Percentiles rank a stretch among this genome's conserved stretches.
These are phyloP conservation scores for Phataginus tetradactyla DNA, from an alignment of 2,797 vertebrate species.

Conservation along the genomic window DNA sequence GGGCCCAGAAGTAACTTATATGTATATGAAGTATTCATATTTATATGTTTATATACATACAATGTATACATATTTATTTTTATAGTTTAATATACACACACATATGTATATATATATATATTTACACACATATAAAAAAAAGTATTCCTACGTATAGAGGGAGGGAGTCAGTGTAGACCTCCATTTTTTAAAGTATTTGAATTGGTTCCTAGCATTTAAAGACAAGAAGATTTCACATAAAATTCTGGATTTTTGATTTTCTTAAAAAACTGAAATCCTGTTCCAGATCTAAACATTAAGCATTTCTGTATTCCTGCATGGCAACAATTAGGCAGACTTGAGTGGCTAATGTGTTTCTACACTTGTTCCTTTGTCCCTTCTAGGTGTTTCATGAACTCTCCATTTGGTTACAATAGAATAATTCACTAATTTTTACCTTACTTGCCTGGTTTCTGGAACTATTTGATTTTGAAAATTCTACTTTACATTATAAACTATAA, in stretches of 20 bases:
- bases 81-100: neutral
- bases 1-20: neutral
- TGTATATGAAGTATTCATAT: neutral
- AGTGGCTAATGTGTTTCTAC: neutral
- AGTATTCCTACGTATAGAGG: neutral
- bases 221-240: neutral
- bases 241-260: neutral
- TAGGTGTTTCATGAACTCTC: neutral
- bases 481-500: neutral
- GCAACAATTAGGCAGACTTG: neutral
- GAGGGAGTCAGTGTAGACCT: neutral
- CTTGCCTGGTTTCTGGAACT: neutral
- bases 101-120: neutral
- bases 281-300: neutral
- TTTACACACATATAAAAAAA: neutral
- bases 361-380: neutral
- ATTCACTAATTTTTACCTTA: neutral
- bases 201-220: neutral
- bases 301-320: neutral
- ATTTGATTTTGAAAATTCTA: conserved; percentile 17
- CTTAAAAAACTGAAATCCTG: neutral
- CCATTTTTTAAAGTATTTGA: neutral
- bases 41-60: neutral
- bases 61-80: neutral
- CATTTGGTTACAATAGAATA: neutral